Base-by-base conservation (phyloP, 2,797 vertebrate species). In the Leucoraja ocellata region DNA sequence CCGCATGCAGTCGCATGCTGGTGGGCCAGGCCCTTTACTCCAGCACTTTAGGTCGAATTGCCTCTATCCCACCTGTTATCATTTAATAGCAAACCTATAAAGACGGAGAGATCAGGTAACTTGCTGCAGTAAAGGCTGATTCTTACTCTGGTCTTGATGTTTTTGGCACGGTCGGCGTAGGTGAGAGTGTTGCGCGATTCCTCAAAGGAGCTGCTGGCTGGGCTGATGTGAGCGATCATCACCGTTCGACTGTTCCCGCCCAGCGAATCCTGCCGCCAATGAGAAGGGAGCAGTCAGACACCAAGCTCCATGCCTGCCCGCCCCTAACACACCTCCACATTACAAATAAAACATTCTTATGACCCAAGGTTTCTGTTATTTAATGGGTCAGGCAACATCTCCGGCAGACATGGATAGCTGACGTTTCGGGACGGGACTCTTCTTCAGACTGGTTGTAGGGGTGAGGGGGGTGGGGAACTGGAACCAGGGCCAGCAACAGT, bases 161-260 rank as follows among this genome's bases (percentile, higher is more conserved):
- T 98, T 97, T 98, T 99, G 97, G 98, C 98, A 93, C 98, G 97
- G 95, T 98, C 97, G 0, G 98, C 98, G 0, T 99, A 99, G 7
- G 97, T 95, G 94, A 99, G 96, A 0, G 98, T 99, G 95, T 98
- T 98, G 16, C 98, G 96, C 1, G 98, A 98, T 95, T 99, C 98
- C 94, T 98, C 98, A 0, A 98, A 99, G 78, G 98, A 97, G 4
- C 95, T 94, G 73, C 98, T 98, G 54, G 98, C 98, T 0, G 98
- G 98, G 95, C 98, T 98, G 93, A 99, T 98, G 93, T 98, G 98
- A 68, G 98, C 98, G 0, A 99, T 99, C 98, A 99, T 99, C 94
- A 99, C 98, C 0, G 98, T 99, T 76, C 96, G 96, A 94, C 98
- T 98, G 95, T 98, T 98, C 32, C 98, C 98, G 0, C 98, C 97